A percentile compares a stretch with the other conserved stretches of the same genome.
Evolutionary conservation across 1,140 invertebrate species (phyloP).

Genomic region (Drosophila ohnishii): DNA sequence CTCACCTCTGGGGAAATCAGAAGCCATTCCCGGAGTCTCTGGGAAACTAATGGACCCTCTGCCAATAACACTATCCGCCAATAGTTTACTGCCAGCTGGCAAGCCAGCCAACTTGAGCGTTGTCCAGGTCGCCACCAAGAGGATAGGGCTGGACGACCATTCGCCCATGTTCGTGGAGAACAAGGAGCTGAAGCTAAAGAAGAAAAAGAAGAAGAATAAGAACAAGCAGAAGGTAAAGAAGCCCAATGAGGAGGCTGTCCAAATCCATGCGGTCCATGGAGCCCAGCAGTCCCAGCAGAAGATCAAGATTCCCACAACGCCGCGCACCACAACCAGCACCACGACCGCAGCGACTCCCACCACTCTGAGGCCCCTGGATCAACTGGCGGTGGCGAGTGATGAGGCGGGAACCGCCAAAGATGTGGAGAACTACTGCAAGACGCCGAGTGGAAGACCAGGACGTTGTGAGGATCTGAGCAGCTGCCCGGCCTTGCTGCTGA

Average conservation of each 20-base stretch:
- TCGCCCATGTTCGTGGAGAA: constrained; percentile 77
- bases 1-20: constrained; percentile 19
- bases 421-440: constrained; percentile 87
- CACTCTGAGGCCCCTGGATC: constrained; percentile 55
- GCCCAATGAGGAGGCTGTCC: constrained; percentile 75
- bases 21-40: constrained; percentile 54
- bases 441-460: constrained; percentile 90
- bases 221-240: constrained; percentile 80
- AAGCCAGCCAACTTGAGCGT: constrained; percentile 68
- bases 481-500: constrained; percentile 93
- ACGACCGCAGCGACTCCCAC: constrained; percentile 5
- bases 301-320: constrained; percentile 73
- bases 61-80: constrained; percentile 58
- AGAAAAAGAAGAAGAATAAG: constrained; percentile 78
- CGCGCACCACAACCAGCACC: constrained; percentile 54
- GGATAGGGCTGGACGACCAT: constrained; percentile 72
- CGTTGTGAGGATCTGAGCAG: constrained; percentile 94
- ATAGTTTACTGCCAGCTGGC: constrained; percentile 67
- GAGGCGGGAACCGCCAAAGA: constrained; percentile 75
- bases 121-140: constrained; percentile 64
- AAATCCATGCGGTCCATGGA: constrained; percentile 4
- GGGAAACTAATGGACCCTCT: constrained; percentile 58
- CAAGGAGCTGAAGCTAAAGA: constrained; percentile 77
- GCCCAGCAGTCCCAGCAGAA: constrained; percentile 58
- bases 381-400: constrained; percentile 57